Evolutionary conservation across 2,113 vertebrate species (phyloP), one percentile per base, ranked within the genome.

Genomic region (Nannospalax galili): DNA sequence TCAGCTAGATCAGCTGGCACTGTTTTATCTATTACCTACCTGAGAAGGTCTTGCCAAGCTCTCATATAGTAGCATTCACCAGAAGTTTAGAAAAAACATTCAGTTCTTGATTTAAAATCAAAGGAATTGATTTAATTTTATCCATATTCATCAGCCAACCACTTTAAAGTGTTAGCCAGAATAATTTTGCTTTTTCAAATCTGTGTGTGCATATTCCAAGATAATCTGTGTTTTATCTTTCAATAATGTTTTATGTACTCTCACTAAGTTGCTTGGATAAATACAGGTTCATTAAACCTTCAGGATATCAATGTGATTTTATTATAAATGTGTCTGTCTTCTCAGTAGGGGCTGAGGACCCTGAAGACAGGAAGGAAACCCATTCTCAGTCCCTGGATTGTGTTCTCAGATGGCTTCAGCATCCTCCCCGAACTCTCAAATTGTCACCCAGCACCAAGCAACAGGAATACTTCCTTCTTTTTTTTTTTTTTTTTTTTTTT

Each of bases 191-290:
- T 74, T 92, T 90, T 56, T 45, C 56, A 75, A 73, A 88, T 62
- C 74, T 40, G 22, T 67, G 97, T 95, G 15, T 60, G 1, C 30
- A 3, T 86, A 87, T 84, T 97, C 75, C 92, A 82, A 96, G 94
- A 97, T 81, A 97, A 98, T 97, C 95, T 97, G 97, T 96, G 98
- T 92, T 98, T 92, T 95, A 97, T 92, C 96, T 92, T 98, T 98
- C 98, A 99, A 98, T 98, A 97, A 98, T 98, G 97, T 98, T 98
- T 97, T 97, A 98, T 98, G 98, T 98, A 99, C 99, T 99, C 97
- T 98, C 98, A 98, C 97, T 98, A 97, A 98, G 97, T 98, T 98
- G 97, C 98, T 40, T 95, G 89, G 92, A 96, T 74, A 97, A 95
- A 95, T 96, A 81, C 56, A 99, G 98, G 97, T 98, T 99, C 98